These are phyloP conservation scores for Bombus confusus DNA, from an alignment of 1,140 invertebrate species.

Conservation along the genomic window DNA sequence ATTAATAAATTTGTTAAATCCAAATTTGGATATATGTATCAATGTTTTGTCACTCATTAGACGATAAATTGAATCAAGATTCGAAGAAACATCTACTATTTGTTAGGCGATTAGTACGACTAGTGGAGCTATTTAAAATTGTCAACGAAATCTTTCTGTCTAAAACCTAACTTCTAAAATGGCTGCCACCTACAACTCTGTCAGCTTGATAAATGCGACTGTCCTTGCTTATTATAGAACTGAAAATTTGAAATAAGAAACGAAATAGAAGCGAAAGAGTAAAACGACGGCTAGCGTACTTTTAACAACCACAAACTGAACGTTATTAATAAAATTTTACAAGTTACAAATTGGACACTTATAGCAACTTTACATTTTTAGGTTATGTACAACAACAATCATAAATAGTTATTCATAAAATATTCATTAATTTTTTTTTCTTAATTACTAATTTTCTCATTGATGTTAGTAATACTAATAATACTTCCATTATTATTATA, in stretches of 20 bases:
- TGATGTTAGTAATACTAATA: no score
- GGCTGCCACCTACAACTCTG: conserved; percentile 13
- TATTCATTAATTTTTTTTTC: not conserved
- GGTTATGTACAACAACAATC: no score
- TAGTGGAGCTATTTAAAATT: not conserved
- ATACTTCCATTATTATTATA: no score
- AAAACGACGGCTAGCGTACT: not conserved
- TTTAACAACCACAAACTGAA: no score
- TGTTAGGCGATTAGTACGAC: not conserved
- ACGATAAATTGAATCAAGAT: not conserved
- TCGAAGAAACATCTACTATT: not conserved
- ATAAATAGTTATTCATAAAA: not conserved
- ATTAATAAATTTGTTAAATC: not conserved
- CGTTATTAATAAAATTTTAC: no score
- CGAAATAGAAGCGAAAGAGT: not conserved
- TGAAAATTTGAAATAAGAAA: conserved; percentile 17
- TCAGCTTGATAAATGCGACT: conserved; percentile 19
- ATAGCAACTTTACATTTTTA: no score
- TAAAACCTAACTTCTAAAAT: not conserved
- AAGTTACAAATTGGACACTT: no score
- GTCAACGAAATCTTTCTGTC: conserved; percentile 2
- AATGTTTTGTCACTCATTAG: not conserved
- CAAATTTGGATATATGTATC: not conserved
- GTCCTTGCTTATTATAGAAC: conserved; percentile 24
- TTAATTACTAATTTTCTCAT: no score